These are phyloP conservation scores for Philypnodon macrostomus DNA, from an alignment of 2,797 vertebrate genomes.

Conservation along the genomic window DNA sequence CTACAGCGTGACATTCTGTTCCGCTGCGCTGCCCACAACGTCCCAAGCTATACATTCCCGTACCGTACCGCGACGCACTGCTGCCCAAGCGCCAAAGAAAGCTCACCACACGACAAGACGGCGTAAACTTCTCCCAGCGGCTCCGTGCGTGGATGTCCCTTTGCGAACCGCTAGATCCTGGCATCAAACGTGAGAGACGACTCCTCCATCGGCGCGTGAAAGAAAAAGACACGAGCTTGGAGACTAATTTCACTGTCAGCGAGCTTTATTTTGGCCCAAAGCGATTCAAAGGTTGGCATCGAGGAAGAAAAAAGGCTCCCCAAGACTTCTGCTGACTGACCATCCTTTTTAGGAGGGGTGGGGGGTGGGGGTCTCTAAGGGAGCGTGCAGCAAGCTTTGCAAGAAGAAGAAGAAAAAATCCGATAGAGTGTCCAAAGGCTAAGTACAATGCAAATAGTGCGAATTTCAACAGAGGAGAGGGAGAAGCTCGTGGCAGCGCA, in stretches of 20 bases:
- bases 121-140: constrained; percentile 54
- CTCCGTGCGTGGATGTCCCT: not conserved
- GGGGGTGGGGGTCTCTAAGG: constrained; percentile 53
- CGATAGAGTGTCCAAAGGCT: constrained; percentile 33
- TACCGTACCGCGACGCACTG: constrained; percentile 33
- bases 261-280: constrained; percentile 43
- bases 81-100: constrained; percentile 41
- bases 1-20: constrained; percentile 19
- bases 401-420: constrained; percentile 21
- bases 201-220: constrained; percentile 53
- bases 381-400: constrained; percentile 24
- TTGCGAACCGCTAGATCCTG: constrained; percentile 25
- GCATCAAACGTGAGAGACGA: constrained; percentile 50
- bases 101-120: constrained; percentile 67
- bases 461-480: constrained; percentile 15
- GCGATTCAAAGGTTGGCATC: constrained; percentile 47
- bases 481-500: constrained; percentile 18
- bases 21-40: constrained; percentile 31
- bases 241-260: constrained; percentile 46
- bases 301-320: constrained; percentile 39
- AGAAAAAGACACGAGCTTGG: constrained; percentile 15
- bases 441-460: constrained; percentile 23
- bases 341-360: constrained; percentile 68
- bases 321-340: constrained; percentile 71
- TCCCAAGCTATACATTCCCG: constrained; percentile 32